phyloP scores from a whole-genome alignment of 2,888 invertebrate species.

The Caenorhabditis becei region DNA sequence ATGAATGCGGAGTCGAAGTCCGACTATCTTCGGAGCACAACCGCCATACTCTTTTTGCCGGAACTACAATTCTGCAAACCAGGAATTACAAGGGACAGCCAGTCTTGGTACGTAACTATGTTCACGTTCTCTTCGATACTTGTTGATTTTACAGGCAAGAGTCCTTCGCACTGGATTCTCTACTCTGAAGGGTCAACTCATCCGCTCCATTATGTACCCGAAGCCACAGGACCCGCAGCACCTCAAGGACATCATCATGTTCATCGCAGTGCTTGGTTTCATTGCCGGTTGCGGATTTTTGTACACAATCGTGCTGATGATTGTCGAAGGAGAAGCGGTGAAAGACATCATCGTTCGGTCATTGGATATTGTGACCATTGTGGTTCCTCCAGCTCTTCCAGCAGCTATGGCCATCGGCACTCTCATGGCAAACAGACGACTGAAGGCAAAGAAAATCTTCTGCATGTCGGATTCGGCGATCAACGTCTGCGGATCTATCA shows the following conservation, averaged over 20 bases:
- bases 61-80: constrained; percentile 92
- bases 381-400: constrained; percentile 90
- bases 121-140: neutral
- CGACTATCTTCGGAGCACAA: constrained; percentile 87
- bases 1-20: constrained; percentile 66
- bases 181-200: constrained; percentile 86
- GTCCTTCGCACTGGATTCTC: constrained; percentile 87
- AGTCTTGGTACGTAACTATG: constrained; percentile 55
- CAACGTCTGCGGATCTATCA: constrained; percentile 83
- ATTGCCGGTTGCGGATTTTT: constrained; percentile 64
- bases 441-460: constrained; percentile 83
- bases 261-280: constrained; percentile 56
- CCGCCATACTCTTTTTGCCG: constrained; percentile 91
- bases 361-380: constrained; percentile 93
- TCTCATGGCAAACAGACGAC: constrained; percentile 83
- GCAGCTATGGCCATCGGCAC: constrained; percentile 85
- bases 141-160: constrained; percentile 84
- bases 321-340: constrained; percentile 81
- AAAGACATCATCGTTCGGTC: constrained; percentile 87
- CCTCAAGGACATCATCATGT: constrained; percentile 82
- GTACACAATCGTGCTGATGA: constrained; percentile 92
- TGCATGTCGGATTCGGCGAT: constrained; percentile 84
- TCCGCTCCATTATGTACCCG: constrained; percentile 85
- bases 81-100: constrained; percentile 84
- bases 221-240: constrained; percentile 85